phyloP scores from a whole-genome alignment of 1,140 invertebrate species.

The Drosophila pruinosa region DNA sequence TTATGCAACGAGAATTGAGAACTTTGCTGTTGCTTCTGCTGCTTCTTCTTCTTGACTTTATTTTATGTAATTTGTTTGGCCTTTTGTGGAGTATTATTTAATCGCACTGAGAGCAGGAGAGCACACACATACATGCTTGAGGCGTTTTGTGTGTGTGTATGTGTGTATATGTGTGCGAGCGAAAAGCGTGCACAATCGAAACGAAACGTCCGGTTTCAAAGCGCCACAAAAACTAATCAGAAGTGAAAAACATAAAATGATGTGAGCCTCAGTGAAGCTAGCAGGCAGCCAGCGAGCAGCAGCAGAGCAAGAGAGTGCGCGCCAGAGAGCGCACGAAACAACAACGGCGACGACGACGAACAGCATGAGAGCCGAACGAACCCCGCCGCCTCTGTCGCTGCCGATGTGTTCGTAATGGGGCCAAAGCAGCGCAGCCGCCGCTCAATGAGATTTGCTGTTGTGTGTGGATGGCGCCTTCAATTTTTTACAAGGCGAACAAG shows the following conservation, averaged over 20 bases:
- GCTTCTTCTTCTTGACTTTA: slow-evolving; percentile 37
- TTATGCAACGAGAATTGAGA: slow-evolving; percentile 44
- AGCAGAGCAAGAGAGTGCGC: slow-evolving; percentile 4
- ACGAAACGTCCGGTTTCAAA: slow-evolving; percentile 67
- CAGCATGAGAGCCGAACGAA: slow-evolving; percentile 10
- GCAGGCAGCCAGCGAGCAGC: slow-evolving; percentile 17
- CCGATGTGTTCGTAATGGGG: slow-evolving; percentile 54
- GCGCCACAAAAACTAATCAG: slow-evolving; percentile 72
- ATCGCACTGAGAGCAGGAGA: slow-evolving; percentile 52
- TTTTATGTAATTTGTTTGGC: slow-evolving; percentile 66
- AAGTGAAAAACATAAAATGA: slow-evolving; percentile 56
- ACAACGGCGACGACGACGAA: slow-evolving; percentile 21
- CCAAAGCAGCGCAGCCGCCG: slow-evolving; percentile 68
- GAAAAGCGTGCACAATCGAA: slow-evolving; percentile 52
- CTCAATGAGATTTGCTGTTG: slow-evolving; percentile 36
- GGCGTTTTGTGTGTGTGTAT: slow-evolving; percentile 25
- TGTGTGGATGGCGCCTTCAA: slow-evolving; percentile 48
- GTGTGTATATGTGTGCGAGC: slow-evolving; percentile 30
- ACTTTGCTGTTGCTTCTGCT: slow-evolving; percentile 31
- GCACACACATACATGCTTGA: slow-evolving; percentile 34
- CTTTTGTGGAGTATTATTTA: slow-evolving; percentile 79
- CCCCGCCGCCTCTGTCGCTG: neutral
- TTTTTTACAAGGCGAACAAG: slow-evolving; percentile 75
- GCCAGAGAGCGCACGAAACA: neutral
- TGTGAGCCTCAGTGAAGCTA: slow-evolving; percentile 22